Evolutionary conservation across 2,888 invertebrate genomes (phyloP).

Genomic region (Schizaphis graminum): DNA sequence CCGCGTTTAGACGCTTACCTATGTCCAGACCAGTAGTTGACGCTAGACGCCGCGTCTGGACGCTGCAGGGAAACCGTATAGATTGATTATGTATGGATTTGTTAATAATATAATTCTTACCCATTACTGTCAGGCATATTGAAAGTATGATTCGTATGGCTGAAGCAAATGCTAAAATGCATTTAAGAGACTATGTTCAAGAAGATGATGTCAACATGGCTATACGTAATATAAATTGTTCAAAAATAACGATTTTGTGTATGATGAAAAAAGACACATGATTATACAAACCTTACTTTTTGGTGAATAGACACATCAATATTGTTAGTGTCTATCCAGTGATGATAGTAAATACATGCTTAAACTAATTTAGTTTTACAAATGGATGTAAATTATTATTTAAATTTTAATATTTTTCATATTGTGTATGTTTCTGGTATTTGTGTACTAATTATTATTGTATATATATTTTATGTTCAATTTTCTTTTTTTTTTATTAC

Average conservation of each 20-base stretch:
- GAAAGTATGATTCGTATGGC: constrained; percentile 98
- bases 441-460: not conserved
- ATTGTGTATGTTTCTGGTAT: not conserved
- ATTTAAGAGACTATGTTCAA: constrained; percentile 88
- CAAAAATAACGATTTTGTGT: constrained; percentile 87
- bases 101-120: too few relatives aligned
- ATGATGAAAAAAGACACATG: constrained; percentile 85
- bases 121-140: constrained; percentile 98
- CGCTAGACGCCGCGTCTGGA: too few relatives aligned
- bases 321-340: not conserved
- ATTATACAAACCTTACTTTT: constrained; percentile 80
- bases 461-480: not conserved
- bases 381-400: not conserved
- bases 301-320: not conserved
- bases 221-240: constrained; percentile 91
- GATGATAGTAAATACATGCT: not conserved
- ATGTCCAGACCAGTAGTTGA: too few relatives aligned
- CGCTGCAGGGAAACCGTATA: too few relatives aligned
- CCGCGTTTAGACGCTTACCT: too few relatives aligned
- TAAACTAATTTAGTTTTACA: not conserved
- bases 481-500: not conserved
- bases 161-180: constrained; percentile 97
- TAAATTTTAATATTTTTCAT: not conserved
- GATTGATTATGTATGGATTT: too few relatives aligned
- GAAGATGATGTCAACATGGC: constrained; percentile 99